Percentiles rank a stretch among this genome's conserved stretches.
Conservation (phyloP, 1,140 invertebrate genomes). For the Plutomurus gul region DNA sequence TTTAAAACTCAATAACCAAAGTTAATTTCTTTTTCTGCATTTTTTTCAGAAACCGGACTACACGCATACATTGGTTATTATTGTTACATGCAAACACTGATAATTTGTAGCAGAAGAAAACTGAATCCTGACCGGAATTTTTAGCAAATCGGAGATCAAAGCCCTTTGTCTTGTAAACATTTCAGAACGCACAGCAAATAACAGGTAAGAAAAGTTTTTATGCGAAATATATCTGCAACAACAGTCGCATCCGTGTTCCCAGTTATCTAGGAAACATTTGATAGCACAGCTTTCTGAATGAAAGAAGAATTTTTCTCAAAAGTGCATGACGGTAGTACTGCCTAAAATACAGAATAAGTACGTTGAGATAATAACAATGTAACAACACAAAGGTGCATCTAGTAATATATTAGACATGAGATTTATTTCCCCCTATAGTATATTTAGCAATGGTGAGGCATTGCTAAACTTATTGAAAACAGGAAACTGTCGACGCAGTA, state of each 20-base stretch:
- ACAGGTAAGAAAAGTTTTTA: neutral
- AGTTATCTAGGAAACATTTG: no score
- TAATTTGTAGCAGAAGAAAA: neutral
- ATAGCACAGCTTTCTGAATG: no score
- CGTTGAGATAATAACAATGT: no score
- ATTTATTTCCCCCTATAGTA: no score
- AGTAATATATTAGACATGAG: neutral
- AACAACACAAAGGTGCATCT: neutral
- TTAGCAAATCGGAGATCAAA: neutral
- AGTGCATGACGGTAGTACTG: no score
- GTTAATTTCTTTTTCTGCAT: neutral
- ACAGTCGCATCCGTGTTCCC: no score
- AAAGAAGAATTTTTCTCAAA: no score
- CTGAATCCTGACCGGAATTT: constrained; percentile 6
- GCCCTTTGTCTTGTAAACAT: neutral
- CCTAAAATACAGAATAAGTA: no score
- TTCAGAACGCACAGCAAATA: neutral
- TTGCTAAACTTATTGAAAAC: no score
- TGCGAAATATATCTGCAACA: no score
- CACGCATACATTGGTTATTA: neutral
- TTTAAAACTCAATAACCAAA: neutral
- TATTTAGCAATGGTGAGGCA: no score
- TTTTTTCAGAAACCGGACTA: constrained; percentile 9
- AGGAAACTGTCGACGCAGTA: no score
- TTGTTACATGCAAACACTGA: neutral